Evolutionary conservation across 2,888 invertebrate species (phyloP).

Genomic region (Ametastegia equiseti): DNA sequence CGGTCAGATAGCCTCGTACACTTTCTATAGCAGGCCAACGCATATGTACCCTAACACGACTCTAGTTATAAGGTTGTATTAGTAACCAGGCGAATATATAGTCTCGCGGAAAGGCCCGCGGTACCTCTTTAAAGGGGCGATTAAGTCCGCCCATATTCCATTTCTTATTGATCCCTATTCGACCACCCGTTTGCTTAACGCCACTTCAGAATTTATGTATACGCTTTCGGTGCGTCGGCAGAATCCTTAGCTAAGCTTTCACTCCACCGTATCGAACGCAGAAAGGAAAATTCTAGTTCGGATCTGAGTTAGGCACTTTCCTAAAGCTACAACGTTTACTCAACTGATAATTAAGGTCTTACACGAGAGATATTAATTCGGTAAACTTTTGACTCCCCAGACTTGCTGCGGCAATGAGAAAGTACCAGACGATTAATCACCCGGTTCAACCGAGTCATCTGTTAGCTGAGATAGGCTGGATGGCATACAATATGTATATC

Average conservation of each 20-base stretch:
- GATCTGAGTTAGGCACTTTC: not conserved
- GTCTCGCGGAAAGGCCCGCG: constrained; percentile 32
- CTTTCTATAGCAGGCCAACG: constrained; percentile 15
- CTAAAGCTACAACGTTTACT: not conserved
- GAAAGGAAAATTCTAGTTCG: not conserved
- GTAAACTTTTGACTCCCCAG: constrained; percentile 10
- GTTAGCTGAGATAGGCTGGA: not conserved
- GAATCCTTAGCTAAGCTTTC: not conserved
- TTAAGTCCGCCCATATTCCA: constrained; percentile 49
- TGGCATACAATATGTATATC: not conserved
- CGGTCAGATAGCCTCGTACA: constrained; percentile 42
- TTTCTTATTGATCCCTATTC: constrained; percentile 47
- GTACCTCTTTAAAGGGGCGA: constrained; percentile 48
- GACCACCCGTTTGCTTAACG: constrained; percentile 46
- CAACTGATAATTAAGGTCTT: not conserved
- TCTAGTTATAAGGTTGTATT: not conserved
- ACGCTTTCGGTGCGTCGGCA: constrained; percentile 15
- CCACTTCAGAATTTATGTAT: constrained; percentile 36
- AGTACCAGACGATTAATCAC: constrained; percentile 18
- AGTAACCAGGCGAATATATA: constrained; percentile 7
- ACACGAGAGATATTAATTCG: constrained; percentile 29
- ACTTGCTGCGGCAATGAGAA: not conserved
- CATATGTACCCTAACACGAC: not conserved
- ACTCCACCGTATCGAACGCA: not conserved
- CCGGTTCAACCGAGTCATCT: not conserved